phyloP scores from a whole-genome alignment of 1,140 invertebrate species.

The Hycleus cichorii region DNA sequence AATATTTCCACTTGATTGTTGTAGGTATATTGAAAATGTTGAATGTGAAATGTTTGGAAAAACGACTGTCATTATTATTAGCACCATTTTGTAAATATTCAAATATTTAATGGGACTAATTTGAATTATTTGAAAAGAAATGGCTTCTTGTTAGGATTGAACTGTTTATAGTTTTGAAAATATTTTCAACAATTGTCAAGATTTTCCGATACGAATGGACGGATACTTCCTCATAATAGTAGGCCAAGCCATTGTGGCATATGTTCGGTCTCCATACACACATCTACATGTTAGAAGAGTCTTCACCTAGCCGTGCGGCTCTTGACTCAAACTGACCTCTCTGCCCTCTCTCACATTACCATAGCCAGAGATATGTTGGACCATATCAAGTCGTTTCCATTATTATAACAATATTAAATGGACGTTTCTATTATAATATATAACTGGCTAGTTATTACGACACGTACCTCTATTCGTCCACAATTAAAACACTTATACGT shows the following conservation, averaged over 20 bases:
- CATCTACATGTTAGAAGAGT: not conserved
- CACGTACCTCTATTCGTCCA: constrained; percentile 37
- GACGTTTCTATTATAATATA: too few species aligned
- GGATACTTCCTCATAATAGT: constrained; percentile 14
- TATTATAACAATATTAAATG: not conserved
- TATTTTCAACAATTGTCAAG: too few species aligned
- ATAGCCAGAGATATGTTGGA: constrained; percentile 28
- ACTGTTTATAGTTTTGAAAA: too few species aligned
- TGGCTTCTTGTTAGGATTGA: too few species aligned
- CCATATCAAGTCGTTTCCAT: constrained; percentile 12
- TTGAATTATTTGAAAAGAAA: too few species aligned
- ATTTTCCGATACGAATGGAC: too few species aligned
- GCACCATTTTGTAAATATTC: too few species aligned
- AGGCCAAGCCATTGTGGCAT: constrained; percentile 17
- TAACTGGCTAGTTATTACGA: constrained; percentile 22
- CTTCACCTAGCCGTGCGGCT: constrained; percentile 29
- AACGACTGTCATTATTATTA: too few species aligned
- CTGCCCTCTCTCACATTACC: constrained; percentile 41
- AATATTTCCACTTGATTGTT: too few species aligned
- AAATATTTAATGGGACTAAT: too few species aligned
- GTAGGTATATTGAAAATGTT: too few species aligned
- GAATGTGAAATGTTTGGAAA: too few species aligned
- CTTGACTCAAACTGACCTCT: constrained; percentile 39
- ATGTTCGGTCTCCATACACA: constrained; percentile 13
- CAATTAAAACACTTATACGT: constrained; percentile 40